Percentiles rank a stretch among this genome's conserved stretches.
These are phyloP conservation scores for Eurois occulta DNA, from an alignment of 2,888 invertebrate species.

Conservation along the genomic window DNA sequence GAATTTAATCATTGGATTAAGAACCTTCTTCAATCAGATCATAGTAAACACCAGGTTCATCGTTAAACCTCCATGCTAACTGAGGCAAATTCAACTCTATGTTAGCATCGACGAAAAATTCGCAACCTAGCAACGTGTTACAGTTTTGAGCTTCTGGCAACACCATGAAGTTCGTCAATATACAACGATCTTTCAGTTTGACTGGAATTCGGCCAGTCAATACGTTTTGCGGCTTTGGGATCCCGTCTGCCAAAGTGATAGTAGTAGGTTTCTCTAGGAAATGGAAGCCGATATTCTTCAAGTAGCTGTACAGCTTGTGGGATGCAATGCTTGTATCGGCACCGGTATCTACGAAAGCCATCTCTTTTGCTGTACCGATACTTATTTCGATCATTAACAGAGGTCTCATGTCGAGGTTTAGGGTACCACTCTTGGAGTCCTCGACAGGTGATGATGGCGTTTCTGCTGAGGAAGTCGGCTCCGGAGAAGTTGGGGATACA, in stretches of 20 bases:
- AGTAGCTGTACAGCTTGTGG: slow-evolving; percentile 44
- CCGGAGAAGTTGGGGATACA: slow-evolving; percentile 20
- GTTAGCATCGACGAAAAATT: slow-evolving; percentile 54
- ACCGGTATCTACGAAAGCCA: slow-evolving; percentile 41
- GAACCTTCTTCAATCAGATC: slow-evolving; percentile 37
- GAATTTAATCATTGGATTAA: background rate
- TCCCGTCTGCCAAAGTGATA: slow-evolving; percentile 52
- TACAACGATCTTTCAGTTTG: slow-evolving; percentile 49
- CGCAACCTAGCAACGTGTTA: slow-evolving; percentile 47
- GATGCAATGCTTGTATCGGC: slow-evolving; percentile 42
- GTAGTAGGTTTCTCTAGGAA: slow-evolving; percentile 41
- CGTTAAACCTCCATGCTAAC: slow-evolving; percentile 51
- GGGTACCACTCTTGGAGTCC: background rate
- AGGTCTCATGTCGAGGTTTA: background rate
- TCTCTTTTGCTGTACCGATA: slow-evolving; percentile 48
- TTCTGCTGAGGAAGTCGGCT: background rate
- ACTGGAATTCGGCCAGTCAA: slow-evolving; percentile 50
- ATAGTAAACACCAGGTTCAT: slow-evolving; percentile 39
- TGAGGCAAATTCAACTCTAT: slow-evolving; percentile 67
- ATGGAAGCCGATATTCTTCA: slow-evolving; percentile 50
- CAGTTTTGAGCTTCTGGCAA: slow-evolving; percentile 38
- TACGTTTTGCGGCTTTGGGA: slow-evolving; percentile 33
- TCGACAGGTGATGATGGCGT: background rate
- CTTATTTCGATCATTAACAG: slow-evolving; percentile 45
- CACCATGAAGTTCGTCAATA: slow-evolving; percentile 47